Evolutionary conservation across 2,113 vertebrate genomes (phyloP).

Genomic region (Menura novaehollandiae): DNA sequence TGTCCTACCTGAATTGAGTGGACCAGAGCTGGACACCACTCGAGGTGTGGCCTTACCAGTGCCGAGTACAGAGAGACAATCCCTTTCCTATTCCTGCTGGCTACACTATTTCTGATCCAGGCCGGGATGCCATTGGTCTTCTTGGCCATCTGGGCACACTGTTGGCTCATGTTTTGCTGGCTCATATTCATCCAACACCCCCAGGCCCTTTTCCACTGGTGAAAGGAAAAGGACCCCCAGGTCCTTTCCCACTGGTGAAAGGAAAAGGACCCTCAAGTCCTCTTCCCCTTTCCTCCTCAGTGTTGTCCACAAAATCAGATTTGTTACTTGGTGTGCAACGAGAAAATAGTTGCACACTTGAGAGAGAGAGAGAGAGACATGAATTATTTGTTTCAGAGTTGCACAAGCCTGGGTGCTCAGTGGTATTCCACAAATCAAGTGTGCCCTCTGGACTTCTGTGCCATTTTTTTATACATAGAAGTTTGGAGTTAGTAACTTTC

Average conservation of each 20-base stretch:
- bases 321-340: neutral
- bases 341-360: neutral
- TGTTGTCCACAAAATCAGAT: neutral
- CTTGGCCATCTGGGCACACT: neutral
- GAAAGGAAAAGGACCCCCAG: neutral
- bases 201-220: neutral
- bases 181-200: neutral
- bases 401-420: neutral
- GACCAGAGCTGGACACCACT: neutral
- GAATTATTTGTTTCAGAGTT: neutral
- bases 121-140: neutral
- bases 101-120: neutral
- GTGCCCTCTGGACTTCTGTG: fast-evolving
- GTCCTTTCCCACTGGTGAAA: neutral
- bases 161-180: neutral
- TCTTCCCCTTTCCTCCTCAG: neutral
- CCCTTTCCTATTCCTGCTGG: neutral
- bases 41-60: neutral
- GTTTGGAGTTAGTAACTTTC: neutral
- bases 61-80: no score
- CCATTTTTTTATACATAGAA: neutral
- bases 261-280: neutral
- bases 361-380: neutral
- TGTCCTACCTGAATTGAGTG: neutral
- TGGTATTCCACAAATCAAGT: neutral